Evolutionary conservation across 2,113 vertebrate species (phyloP).

Genomic region (Lophura nycthemera): DNA sequence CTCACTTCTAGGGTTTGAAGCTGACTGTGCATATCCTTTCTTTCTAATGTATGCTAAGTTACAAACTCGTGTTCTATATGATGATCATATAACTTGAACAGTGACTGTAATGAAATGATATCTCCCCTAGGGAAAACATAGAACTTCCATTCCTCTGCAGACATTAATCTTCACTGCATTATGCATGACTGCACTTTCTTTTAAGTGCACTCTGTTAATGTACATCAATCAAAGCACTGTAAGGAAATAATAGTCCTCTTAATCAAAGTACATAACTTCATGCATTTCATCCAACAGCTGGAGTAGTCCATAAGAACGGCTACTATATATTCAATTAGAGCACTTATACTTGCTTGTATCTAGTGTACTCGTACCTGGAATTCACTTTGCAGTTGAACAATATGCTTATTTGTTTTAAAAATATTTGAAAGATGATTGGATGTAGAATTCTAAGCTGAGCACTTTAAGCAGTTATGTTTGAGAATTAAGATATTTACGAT

Average conservation of each 20-base stretch:
- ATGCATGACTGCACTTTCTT: neutral
- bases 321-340: neutral
- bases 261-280: conserved; percentile 5
- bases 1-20: neutral
- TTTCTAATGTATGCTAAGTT: neutral
- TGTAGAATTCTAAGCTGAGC: neutral
- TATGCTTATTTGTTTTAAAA: neutral
- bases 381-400: neutral
- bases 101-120: neutral
- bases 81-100: neutral
- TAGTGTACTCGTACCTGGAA: neutral
- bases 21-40: neutral
- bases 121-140: neutral
- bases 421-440: neutral
- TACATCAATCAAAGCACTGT: neutral
- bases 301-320: neutral
- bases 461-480: neutral
- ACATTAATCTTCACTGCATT: neutral
- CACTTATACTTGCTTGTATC: neutral
- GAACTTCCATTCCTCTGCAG: neutral
- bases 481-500: neutral
- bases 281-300: neutral
- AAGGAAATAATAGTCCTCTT: neutral
- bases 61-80: neutral
- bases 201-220: neutral